Evolutionary conservation across 2,113 vertebrate species (phyloP), one percentile per base, ranked within the genome.

Genomic region (Alces alces): DNA sequence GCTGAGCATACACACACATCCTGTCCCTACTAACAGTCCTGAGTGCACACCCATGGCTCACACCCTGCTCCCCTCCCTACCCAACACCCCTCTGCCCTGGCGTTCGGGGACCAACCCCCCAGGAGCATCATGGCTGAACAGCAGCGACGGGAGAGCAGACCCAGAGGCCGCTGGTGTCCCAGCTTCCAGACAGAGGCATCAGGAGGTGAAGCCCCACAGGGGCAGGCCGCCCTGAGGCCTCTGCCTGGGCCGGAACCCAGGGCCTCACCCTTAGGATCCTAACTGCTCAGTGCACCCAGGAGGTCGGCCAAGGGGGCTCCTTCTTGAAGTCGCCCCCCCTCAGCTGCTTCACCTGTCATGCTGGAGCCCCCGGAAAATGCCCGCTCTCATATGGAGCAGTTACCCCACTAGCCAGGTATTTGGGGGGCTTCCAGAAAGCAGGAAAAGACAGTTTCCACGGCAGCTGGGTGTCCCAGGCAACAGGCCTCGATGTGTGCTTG

Each of bases 401-500:
- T 33, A 57, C 33, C 28, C 47, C 5, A 19, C 45, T 9, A 66
- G 82, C 25, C 16, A 28, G 87, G 86, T 82, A 16, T 33, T 55
- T 94, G 79, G 58, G 61, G 58, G 76, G 30, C 58, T 98, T 92
- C 50, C n/a, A 61, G 94, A 61, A 96, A 93, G 86, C 0, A 83
- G 66, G 83, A 96, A 86, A 88, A 86, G 47, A 54, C 27, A 73
- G 98, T 98, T 98, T 98, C 98, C 98, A 98, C 90, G 96, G 98
- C 97, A 98, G 98, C 98, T 0, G 0, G 80, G 96, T 61, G 95
- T 95, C 94, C 97, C 8, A 47, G 33, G 61, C 14, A 0, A 80
- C 83, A 43, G 2, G 80, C 64, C 86, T 43, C 17, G 47, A 55
- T 60, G 57, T 33, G 45, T 0, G 3, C 86, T 96, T 30, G 8